phyloP scores from a whole-genome alignment of 2,113 vertebrate species.

The Centropus unirufus region DNA sequence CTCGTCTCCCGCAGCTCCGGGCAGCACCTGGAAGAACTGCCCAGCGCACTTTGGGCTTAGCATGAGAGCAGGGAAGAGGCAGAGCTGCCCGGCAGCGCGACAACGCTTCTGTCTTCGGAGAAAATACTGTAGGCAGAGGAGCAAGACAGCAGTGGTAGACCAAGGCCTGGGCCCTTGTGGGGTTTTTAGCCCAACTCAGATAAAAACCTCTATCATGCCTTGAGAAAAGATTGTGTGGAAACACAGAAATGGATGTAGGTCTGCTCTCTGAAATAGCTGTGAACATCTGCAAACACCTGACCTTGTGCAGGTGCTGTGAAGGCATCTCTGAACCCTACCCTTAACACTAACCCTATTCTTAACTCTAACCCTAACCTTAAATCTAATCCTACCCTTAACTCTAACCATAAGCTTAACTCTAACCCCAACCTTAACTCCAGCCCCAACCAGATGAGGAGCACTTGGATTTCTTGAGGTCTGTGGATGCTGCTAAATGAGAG shows the following conservation, averaged over 20 bases:
- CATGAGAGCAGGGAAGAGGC: not conserved
- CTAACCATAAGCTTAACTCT: not conserved
- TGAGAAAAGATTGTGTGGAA: not conserved
- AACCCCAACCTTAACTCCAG: not conserved
- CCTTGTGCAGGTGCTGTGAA: not conserved
- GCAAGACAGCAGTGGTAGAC: not conserved
- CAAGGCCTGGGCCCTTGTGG: not conserved
- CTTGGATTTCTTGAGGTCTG: not conserved
- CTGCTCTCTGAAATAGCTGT: not conserved
- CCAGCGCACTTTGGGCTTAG: conserved; percentile 33
- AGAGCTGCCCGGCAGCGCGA: not conserved
- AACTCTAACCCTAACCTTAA: not conserved
- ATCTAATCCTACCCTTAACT: not conserved
- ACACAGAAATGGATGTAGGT: not conserved
- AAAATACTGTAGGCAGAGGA: not conserved
- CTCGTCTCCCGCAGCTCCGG: not conserved
- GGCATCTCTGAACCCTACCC: not conserved
- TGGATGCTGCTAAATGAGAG: not conserved
- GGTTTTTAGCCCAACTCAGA: not conserved
- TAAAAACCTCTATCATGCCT: not conserved
- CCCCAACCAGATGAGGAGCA: not conserved
- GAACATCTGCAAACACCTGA: not conserved
- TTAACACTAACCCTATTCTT: not conserved
- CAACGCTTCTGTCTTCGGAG: not conserved
- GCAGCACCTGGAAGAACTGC: conserved; percentile 58